Percentiles rank a stretch among this genome's conserved stretches.
phyloP scores from a whole-genome alignment of 2,113 vertebrate genomes.

The Odocoileus virginianus region DNA sequence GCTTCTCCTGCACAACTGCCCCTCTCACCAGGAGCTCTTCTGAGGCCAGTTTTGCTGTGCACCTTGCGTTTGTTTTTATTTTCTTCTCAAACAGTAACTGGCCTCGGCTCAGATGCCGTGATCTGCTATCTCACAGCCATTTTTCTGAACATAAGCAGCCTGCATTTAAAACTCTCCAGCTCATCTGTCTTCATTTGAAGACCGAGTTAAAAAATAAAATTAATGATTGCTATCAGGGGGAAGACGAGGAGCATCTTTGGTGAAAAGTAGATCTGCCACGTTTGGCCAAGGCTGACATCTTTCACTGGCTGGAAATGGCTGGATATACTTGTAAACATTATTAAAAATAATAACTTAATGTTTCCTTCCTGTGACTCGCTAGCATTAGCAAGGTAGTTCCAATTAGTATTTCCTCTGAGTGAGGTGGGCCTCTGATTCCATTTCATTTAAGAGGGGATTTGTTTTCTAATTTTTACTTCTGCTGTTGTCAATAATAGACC shows the following conservation, averaged over 20 bases:
- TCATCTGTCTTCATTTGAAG: slow-evolving; percentile 94
- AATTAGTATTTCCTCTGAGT: slow-evolving; percentile 89
- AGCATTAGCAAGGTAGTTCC: slow-evolving; percentile 90
- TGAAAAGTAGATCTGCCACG: slow-evolving; percentile 93
- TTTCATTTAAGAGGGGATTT: slow-evolving; percentile 86
- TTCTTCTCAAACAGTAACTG: slow-evolving; percentile 60
- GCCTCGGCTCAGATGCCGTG: slow-evolving; percentile 71
- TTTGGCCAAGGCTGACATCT: slow-evolving; percentile 91
- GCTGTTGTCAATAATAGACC: slow-evolving; percentile 82
- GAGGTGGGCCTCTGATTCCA: slow-evolving; percentile 83
- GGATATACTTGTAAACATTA: slow-evolving; percentile 96
- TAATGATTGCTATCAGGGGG: slow-evolving; percentile 92
- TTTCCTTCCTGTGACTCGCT: slow-evolving; percentile 90
- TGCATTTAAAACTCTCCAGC: slow-evolving; percentile 85
- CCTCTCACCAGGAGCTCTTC: not conserved
- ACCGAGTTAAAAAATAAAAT: slow-evolving; percentile 94
- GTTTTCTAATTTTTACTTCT: slow-evolving; percentile 84
- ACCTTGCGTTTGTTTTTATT: slow-evolving; percentile 54
- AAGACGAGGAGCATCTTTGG: slow-evolving; percentile 89
- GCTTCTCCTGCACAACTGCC: not conserved
- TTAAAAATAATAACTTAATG: slow-evolving; percentile 97
- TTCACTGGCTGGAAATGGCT: slow-evolving; percentile 91
- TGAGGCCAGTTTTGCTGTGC: not conserved
- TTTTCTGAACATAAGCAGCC: slow-evolving; percentile 87
- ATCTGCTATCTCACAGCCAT: slow-evolving; percentile 82